These are phyloP conservation scores for Rhogogaster chlorosoma DNA, from an alignment of 2,888 invertebrate species.

Conservation along the genomic window DNA sequence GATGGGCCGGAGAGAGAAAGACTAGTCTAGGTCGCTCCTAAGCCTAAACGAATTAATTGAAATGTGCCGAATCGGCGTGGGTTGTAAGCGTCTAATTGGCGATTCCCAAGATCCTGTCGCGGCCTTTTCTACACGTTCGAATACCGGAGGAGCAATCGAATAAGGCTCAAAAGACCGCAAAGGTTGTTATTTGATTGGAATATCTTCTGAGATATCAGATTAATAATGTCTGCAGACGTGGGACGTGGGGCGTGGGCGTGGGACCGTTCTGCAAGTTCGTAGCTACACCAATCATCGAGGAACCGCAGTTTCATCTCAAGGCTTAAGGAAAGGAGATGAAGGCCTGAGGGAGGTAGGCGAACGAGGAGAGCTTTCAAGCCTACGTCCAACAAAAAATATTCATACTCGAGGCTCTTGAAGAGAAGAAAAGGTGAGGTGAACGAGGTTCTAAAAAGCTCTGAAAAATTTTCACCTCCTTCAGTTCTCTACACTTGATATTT, in stretches of 20 bases:
- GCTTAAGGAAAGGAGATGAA: neutral
- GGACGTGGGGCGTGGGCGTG: neutral
- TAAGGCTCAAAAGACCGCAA: neutral
- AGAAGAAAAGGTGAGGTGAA: constrained; percentile 46
- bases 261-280: neutral
- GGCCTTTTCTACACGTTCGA: neutral
- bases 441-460: constrained; percentile 48
- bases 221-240: neutral
- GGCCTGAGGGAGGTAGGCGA: neutral
- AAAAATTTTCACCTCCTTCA: constrained; percentile 49
- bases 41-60: constrained; percentile 36
- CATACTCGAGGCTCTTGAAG: constrained; percentile 47
- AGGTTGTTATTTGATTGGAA: neutral
- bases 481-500: constrained; percentile 46
- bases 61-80: constrained; percentile 16
- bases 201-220: neutral
- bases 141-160: neutral
- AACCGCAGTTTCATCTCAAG: constrained; percentile 7
- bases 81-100: neutral
- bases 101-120: neutral
- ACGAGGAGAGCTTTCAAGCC: constrained; percentile 39
- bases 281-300: constrained; percentile 8
- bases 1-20: neutral
- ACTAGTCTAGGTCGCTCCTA: constrained; percentile 11
- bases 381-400: constrained; percentile 46